These are phyloP conservation scores for Drosophila nr. medialis DNA, from an alignment of 2,888 invertebrate genomes.

Conservation along the genomic window DNA sequence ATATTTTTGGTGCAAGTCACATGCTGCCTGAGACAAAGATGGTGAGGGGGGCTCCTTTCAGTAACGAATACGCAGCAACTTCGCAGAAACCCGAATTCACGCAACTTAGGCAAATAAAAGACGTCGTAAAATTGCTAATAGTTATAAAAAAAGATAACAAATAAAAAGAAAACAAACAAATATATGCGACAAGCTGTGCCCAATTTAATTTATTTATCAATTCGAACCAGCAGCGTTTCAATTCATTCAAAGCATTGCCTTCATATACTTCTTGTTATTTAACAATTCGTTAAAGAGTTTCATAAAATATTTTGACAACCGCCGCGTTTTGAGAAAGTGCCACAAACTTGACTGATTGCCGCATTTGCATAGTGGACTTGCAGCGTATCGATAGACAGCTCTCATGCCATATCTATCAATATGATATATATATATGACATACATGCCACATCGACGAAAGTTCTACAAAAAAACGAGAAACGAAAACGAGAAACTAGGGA, in stretches of 20 bases:
- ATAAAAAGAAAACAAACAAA: neutral
- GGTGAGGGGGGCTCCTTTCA: neutral
- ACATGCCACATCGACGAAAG: conserved; percentile 2
- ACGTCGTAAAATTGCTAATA: conserved; percentile 71
- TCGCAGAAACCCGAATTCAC: conserved; percentile 35
- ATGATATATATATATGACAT: neutral
- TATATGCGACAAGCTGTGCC: conserved; percentile 40
- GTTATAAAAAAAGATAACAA: conserved; percentile 22
- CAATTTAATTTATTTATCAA: conserved; percentile 56
- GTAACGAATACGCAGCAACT: conserved; percentile 7
- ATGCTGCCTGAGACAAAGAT: conserved; percentile 5
- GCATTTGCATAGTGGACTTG: conserved; percentile 40
- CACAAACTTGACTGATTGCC: conserved; percentile 20
- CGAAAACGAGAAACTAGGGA: conserved; percentile 5
- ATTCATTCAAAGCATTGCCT: conserved; percentile 54
- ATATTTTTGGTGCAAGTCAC: conserved; percentile 5
- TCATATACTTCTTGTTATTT: conserved; percentile 52
- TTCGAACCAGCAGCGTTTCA: conserved; percentile 39
- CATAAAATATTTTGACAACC: conserved; percentile 60
- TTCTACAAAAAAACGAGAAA: conserved; percentile 1
- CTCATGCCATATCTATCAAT: conserved; percentile 13
- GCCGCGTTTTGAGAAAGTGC: conserved; percentile 56
- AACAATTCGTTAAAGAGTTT: conserved; percentile 53
- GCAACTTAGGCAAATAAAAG: conserved; percentile 71
- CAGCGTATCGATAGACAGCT: conserved; percentile 16